phyloP scores from a whole-genome alignment of 2,113 vertebrate species.

The Megaleporinus macrocephalus region DNA sequence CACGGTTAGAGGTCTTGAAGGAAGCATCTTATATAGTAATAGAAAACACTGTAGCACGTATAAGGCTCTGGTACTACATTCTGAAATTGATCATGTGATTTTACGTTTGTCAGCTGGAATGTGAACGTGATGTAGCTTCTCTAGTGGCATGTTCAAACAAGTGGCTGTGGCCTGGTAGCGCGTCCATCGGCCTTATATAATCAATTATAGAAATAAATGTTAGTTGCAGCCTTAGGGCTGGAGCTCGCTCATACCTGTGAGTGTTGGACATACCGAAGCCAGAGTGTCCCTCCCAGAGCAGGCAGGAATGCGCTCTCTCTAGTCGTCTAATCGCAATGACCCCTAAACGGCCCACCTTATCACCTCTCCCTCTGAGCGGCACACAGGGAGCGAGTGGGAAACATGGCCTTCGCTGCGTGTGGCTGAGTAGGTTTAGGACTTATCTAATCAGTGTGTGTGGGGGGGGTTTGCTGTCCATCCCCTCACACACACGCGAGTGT shows the following conservation, averaged over 20 bases:
- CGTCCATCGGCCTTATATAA: no score
- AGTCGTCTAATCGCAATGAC: constrained; percentile 72
- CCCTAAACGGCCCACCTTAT: constrained; percentile 74
- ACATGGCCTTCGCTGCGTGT: constrained; percentile 56
- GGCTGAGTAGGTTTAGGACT: constrained; percentile 54
- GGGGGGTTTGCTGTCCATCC: constrained; percentile 65
- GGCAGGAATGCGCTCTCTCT: constrained; percentile 65
- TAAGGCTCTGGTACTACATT: no score
- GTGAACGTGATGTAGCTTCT: no score
- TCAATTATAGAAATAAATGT: background rate
- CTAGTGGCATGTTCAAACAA: no score
- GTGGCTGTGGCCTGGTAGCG: no score
- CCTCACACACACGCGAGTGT: constrained; percentile 46
- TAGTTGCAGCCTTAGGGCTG: background rate
- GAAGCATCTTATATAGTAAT: no score
- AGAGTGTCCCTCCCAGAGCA: constrained; percentile 52
- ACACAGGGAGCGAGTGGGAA: constrained; percentile 70
- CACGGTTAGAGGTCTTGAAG: no score
- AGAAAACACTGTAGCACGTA: no score
- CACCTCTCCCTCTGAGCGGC: constrained; percentile 67
- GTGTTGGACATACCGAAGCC: constrained; percentile 40
- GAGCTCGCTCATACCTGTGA: constrained; percentile 44
- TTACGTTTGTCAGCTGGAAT: no score
- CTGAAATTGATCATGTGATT: no score
- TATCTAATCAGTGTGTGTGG: constrained; percentile 79